These are phyloP conservation scores for Papilio protenor DNA, from an alignment of 2,888 invertebrate genomes.

Conservation along the genomic window DNA sequence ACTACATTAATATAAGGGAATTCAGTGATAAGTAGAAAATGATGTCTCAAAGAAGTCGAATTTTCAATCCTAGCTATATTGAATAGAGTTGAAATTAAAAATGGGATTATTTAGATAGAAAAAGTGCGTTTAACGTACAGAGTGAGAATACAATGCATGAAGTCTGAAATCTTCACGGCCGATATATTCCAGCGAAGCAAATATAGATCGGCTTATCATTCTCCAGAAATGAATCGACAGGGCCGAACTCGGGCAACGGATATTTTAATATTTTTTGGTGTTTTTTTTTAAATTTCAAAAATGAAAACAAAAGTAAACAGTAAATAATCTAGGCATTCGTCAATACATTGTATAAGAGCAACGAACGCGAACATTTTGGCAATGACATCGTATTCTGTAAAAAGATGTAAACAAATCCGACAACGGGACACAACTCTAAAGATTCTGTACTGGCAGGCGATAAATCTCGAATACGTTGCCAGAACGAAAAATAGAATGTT, in stretches of 20 bases:
- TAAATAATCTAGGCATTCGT: conserved; percentile 38
- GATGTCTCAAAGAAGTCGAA: neutral
- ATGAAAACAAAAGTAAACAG: conserved; percentile 2
- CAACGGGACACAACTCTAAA: conserved; percentile 49
- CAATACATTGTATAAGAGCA: conserved; percentile 47
- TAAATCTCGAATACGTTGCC: conserved; percentile 67
- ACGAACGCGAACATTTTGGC: conserved; percentile 43
- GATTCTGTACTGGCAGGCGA: conserved; percentile 62
- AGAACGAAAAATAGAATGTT: conserved; percentile 66
- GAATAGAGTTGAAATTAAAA: conserved; percentile 18
- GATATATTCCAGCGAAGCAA: conserved; percentile 57
- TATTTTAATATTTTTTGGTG: conserved; percentile 50
- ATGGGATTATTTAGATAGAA: neutral
- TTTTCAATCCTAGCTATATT: neutral
- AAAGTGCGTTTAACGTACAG: conserved; percentile 29
- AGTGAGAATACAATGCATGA: conserved; percentile 42
- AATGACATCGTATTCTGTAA: conserved; percentile 44
- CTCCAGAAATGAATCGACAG: conserved; percentile 74
- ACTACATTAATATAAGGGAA: too few relatives aligned
- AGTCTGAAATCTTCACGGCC: conserved; percentile 48
- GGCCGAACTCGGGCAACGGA: conserved; percentile 60
- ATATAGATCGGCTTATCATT: conserved; percentile 77
- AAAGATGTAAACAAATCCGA: conserved; percentile 51
- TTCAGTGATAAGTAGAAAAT: too few relatives aligned
- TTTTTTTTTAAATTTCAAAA: too few relatives aligned